phyloP scores from a whole-genome alignment of 2,797 vertebrate genomes.

The Thunnus albacares region DNA sequence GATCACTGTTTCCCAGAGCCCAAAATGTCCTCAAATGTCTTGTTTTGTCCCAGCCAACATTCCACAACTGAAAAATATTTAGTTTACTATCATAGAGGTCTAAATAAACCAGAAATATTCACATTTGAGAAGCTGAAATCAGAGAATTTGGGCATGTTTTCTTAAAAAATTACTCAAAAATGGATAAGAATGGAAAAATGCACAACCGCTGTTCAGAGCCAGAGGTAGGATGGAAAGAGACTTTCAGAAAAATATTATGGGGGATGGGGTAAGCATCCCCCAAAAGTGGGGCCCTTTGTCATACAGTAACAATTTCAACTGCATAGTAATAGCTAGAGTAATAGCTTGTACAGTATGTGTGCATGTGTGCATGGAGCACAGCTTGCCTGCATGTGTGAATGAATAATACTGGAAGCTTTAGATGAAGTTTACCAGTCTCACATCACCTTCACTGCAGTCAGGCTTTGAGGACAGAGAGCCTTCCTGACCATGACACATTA shows the following conservation, averaged over 20 bases:
- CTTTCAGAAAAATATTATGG: not conserved
- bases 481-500: conserved; percentile 75
- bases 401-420: conserved; percentile 21
- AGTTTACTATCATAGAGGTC: not conserved
- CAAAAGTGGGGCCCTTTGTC: not conserved
- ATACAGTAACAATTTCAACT: not conserved
- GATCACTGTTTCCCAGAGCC: not conserved
- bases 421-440: conserved; percentile 52
- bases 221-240: not conserved
- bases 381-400: not conserved
- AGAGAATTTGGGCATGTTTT: not conserved
- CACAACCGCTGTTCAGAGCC: not conserved
- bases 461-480: conserved; percentile 63
- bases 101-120: not conserved
- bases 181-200: not conserved
- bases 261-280: too few relatives aligned
- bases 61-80: not conserved
- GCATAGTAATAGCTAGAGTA: not conserved
- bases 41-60: not conserved
- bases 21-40: not conserved
- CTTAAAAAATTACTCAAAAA: too few relatives aligned
- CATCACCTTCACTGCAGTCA: conserved; percentile 64
- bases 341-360: not conserved
- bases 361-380: not conserved
- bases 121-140: not conserved